Percentiles rank a stretch among this genome's conserved stretches.
Evolutionary conservation across 2,797 vertebrate species (phyloP).

Genomic region (Syngnathus rostellatus): DNA sequence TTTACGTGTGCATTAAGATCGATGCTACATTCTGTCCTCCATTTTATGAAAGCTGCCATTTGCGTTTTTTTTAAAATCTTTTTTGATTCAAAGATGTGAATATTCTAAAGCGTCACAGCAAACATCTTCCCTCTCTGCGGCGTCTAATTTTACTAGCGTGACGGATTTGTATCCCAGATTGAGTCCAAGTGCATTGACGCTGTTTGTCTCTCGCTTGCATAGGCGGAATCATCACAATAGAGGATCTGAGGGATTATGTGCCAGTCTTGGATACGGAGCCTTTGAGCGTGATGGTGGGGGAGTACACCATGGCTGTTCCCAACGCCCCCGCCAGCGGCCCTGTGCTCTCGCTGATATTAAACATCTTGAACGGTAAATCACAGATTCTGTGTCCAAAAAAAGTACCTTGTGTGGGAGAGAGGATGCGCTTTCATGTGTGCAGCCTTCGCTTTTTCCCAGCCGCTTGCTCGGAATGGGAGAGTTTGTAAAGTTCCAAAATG

Average conservation of each 20-base stretch:
- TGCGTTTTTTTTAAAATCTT: neutral
- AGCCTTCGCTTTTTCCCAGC: slow-evolving; percentile 21
- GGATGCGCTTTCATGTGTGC: slow-evolving; percentile 28
- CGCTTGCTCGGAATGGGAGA: slow-evolving; percentile 14
- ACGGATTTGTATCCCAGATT: slow-evolving; percentile 28
- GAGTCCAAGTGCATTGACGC: slow-evolving; percentile 24
- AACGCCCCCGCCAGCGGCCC: slow-evolving; percentile 84
- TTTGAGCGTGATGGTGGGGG: slow-evolving; percentile 68
- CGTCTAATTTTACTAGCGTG: slow-evolving; percentile 29
- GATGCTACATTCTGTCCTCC: neutral
- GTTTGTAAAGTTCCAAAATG: too few species aligned
- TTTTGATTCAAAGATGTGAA: neutral
- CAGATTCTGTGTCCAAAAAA: slow-evolving; percentile 41
- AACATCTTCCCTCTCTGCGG: neutral
- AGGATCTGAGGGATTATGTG: slow-evolving; percentile 79
- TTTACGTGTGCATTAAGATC: neutral
- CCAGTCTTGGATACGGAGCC: slow-evolving; percentile 73
- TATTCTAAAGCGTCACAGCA: neutral
- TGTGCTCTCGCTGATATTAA: slow-evolving; percentile 84
- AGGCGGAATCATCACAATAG: slow-evolving; percentile 85
- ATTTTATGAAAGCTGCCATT: neutral
- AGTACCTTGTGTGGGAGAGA: slow-evolving; percentile 44
- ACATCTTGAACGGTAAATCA: slow-evolving; percentile 84
- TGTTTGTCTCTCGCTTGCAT: slow-evolving; percentile 40
- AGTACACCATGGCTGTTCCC: slow-evolving; percentile 73